Evolutionary conservation across 2,797 vertebrate genomes (phyloP), one percentile per base, ranked within the genome.

Genomic region (Aldrovandia affinis): DNA sequence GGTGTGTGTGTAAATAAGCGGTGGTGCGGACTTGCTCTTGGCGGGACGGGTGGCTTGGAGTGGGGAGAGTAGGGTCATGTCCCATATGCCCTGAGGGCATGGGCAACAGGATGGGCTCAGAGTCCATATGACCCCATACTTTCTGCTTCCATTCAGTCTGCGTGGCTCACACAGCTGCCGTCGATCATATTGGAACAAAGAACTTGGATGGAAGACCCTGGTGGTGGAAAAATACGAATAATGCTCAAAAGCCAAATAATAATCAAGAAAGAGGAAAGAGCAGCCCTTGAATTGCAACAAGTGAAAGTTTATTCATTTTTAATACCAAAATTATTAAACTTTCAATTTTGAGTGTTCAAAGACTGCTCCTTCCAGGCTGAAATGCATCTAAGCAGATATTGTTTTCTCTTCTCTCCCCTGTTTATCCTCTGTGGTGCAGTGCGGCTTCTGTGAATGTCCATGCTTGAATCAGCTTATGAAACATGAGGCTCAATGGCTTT

Each of bases 31-130:
- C 65, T 12, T 70, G 65, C 6, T 33, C 63, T 28, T 0, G 55
- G 55, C 83, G 88, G 88, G 83, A 88, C 88, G 93, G 93, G 93
- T 94, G 94, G 93, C 90, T 93, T 88, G 83, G 89, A 89, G 92
- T 3, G 2, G 18, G 81, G 4, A 18, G 55, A 44, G 36, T 59
- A 63, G n/a, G 95, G 93, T 94, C 90, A 81, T 50, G 86, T 89
- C 88, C 85, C 84, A 83, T 93, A 91, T 92, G 91, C 93, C 95
- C 94, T 91, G 86, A 2, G 92, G 95, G 91, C 90, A 88, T 90
- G 91, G 93, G 94, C 92, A 94, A 94, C 92, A 95, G 92, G 92
- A 93, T 93, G 92, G 89, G 89, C 89, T 39, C 15, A 36, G 65
- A 33, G 33, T 36, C 65, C 33, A 39, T 15, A 22, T 70, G 65